Evolutionary conservation across 2,888 invertebrate genomes (phyloP), one percentile per base, ranked within the genome.

Genomic region (Nudaria mundana): DNA sequence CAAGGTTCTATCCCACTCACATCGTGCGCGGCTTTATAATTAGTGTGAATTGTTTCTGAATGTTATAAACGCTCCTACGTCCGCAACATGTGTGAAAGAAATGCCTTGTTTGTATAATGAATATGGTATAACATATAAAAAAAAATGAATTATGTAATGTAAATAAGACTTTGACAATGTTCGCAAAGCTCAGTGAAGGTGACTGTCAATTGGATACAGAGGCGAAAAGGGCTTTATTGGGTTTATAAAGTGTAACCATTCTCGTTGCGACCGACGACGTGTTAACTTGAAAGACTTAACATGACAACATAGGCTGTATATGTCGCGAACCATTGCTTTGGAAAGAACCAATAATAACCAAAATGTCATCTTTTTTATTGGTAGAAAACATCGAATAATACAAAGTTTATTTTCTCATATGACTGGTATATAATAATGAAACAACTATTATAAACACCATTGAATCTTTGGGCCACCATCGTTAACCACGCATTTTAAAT

Each of bases 71-170:
- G 47, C 30, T 48, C 40, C 63, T 70, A 66, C 77, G 76, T 51
- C 63, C 66, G 67, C 71, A 68, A 57, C 69, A 63, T 58, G 63
- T 68, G 70, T 73, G 73, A 69, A 75, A 73, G 74, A 78, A 60
- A 82, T 84, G 85, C 85, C 86, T 85, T 62, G 61, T 52, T 61
- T 86, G 85, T 83, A 75, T 84, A 82, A 83, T 84, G 76, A 83
- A 84, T 53, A 59, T 59, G 58, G 54, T 59, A 60, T 60, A 57
- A 59, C 61, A 59, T 82, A 84, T 81, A 80, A 80, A 80, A 49
- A 56, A 58, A 54, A 55, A 72, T 80, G 79, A 83, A 83, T 81
- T 81, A 76, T 81, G 79, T 85, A 83, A 79, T 82, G 76, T 80
- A 73, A n/a, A 63, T 81, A 82, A 84, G 81, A 81, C 62, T 82